Evolutionary conservation across 2,797 vertebrate genomes (phyloP).

Genomic region (Pelochelys cantorii): DNA sequence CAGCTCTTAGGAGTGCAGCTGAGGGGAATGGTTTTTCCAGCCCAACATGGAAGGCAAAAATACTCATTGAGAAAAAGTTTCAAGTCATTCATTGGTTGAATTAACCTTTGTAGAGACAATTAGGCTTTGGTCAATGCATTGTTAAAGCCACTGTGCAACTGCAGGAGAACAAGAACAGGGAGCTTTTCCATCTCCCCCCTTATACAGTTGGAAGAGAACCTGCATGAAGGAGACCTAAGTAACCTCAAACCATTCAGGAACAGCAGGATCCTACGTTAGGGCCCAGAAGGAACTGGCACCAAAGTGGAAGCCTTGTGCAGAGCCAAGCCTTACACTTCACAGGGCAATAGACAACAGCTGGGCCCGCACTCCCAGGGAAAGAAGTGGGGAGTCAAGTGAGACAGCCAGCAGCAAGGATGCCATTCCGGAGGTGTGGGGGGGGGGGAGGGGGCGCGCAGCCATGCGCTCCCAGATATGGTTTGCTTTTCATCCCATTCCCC

Average conservation of each 20-base stretch:
- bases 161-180: neutral
- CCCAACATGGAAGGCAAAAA: conserved; percentile 40
- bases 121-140: neutral
- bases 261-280: neutral
- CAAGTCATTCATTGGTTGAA: neutral
- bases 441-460: too few relatives aligned
- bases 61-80: conserved; percentile 41
- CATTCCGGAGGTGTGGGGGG: too few relatives aligned
- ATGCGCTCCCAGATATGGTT: too few relatives aligned
- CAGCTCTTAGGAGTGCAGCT: conserved; percentile 41
- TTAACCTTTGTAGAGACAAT: neutral
- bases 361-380: neutral
- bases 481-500: too few relatives aligned
- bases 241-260: neutral
- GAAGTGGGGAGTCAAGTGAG: conserved; percentile 15
- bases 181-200: neutral
- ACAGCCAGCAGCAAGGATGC: neutral
- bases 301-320: neutral
- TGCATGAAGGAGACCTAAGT: neutral
- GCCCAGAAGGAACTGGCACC: neutral
- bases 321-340: neutral
- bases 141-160: neutral
- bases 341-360: neutral
- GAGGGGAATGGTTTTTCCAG: conserved; percentile 60
- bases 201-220: neutral